Evolutionary conservation across 1,140 invertebrate genomes (phyloP).

Genomic region (Bemisia tabaci): DNA sequence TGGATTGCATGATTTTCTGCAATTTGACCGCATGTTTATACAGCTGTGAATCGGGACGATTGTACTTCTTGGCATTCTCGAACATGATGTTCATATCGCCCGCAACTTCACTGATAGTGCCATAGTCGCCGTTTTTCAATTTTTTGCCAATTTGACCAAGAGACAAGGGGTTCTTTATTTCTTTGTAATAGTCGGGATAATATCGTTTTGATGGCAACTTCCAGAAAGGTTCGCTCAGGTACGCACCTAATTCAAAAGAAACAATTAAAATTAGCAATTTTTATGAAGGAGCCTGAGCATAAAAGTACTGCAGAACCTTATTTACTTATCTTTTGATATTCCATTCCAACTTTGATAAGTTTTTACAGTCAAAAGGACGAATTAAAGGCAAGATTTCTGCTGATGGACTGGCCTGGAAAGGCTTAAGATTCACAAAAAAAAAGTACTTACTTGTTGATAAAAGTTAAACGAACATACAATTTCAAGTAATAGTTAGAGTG

Average conservation of each 20-base stretch:
- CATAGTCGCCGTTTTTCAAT: conserved; percentile 72
- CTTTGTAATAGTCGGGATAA: conserved; percentile 96
- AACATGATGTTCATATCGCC: conserved; percentile 96
- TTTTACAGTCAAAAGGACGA: no score
- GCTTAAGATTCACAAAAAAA: no score
- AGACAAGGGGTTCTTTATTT: conserved; percentile 92
- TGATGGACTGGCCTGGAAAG: no score
- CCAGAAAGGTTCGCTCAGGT: conserved; percentile 79
- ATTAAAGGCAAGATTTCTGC: no score
- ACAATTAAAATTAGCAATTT: conserved; percentile 8
- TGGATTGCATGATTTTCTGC: conserved; percentile 70
- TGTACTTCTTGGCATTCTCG: conserved; percentile 93
- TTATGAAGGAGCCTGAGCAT: no score
- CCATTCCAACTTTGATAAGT: no score
- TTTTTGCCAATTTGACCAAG: conserved; percentile 85
- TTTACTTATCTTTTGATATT: no score
- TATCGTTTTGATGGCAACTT: conserved; percentile 75
- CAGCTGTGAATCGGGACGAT: conserved; percentile 69
- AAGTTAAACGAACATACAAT: no score
- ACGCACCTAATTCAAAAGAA: conserved; percentile 36
- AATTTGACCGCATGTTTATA: conserved; percentile 73
- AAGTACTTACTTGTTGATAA: no score
- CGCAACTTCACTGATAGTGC: conserved; percentile 75
- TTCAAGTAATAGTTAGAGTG: no score
- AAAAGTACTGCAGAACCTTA: no score